A percentile compares a stretch with the other conserved stretches of the same genome.
Evolutionary conservation across 92 coral and sea anemone genomes (phyloP).

Genomic region (Zoanthus solanderi): DNA sequence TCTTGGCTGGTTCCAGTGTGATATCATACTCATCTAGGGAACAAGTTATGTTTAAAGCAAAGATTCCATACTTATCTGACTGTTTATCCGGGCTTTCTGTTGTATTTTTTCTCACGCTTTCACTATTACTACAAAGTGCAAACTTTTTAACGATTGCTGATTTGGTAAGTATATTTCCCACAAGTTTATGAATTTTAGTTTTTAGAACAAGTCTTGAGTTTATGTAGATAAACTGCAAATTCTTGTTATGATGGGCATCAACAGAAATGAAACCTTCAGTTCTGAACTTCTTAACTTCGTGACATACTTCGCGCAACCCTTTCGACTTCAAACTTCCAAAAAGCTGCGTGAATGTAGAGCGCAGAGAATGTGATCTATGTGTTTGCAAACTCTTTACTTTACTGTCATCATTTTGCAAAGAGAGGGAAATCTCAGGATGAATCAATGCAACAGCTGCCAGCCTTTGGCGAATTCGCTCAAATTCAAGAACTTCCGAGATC

Average conservation of each 20-base stretch:
- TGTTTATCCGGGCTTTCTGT: conserved; percentile 64
- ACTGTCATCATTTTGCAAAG: conserved; percentile 79
- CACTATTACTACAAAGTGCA: not conserved
- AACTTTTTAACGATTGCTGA: conserved; percentile 63
- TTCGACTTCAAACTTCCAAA: conserved; percentile 89
- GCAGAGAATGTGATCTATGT: conserved; percentile 72
- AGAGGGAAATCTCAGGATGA: conserved; percentile 83
- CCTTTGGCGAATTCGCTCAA: conserved; percentile 88
- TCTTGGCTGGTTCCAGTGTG: conserved; percentile 92
- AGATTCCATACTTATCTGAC: conserved; percentile 80
- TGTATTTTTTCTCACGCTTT: not conserved
- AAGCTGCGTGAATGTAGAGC: conserved; percentile 86
- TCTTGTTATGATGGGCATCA: conserved; percentile 77
- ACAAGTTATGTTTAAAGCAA: conserved; percentile 78
- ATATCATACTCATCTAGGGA: conserved; percentile 85
- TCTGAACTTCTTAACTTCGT: conserved; percentile 59
- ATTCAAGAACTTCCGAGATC: conserved; percentile 74
- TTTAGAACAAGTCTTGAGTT: conserved; percentile 87
- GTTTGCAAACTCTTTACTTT: conserved; percentile 85
- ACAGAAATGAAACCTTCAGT: conserved; percentile 79
- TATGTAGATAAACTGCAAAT: conserved; percentile 86
- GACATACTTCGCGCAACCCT: conserved; percentile 66
- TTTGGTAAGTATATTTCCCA: conserved; percentile 70
- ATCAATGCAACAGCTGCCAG: conserved; percentile 85
- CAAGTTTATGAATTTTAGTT: conserved; percentile 89